These are phyloP conservation scores for Drosophila putrida DNA, from an alignment of 2,888 invertebrate species.

Conservation along the genomic window DNA sequence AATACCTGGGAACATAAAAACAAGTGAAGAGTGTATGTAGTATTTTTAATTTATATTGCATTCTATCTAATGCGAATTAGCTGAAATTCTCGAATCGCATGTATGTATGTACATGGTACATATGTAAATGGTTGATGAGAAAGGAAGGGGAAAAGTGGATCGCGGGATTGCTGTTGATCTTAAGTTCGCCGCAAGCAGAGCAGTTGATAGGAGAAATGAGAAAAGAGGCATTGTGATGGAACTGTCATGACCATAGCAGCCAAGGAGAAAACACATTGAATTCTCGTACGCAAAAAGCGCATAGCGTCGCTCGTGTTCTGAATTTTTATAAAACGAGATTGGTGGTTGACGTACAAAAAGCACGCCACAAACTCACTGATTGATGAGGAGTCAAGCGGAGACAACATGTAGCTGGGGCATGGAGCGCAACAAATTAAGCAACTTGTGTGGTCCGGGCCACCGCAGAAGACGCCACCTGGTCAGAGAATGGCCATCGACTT, in stretches of 20 bases:
- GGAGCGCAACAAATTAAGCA: slow-evolving; percentile 78
- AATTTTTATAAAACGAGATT: slow-evolving; percentile 72
- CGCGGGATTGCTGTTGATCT: neutral
- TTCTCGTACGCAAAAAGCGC: slow-evolving; percentile 57
- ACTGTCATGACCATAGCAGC: slow-evolving; percentile 38
- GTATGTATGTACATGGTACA: too few species aligned
- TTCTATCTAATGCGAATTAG: too few species aligned
- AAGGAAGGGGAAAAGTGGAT: neutral
- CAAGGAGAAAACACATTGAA: slow-evolving; percentile 32
- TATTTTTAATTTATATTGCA: too few species aligned
- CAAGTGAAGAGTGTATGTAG: too few species aligned
- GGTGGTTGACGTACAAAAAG: slow-evolving; percentile 40
- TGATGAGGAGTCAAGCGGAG: slow-evolving; percentile 79
- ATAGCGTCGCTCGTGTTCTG: slow-evolving; percentile 69
- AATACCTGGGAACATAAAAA: too few species aligned
- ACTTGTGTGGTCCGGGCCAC: slow-evolving; percentile 75
- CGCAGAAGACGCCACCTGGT: slow-evolving; percentile 78
- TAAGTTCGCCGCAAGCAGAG: neutral
- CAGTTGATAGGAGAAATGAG: neutral
- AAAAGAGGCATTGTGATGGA: slow-evolving; percentile 21
- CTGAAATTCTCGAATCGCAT: too few species aligned
- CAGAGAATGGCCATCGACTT: slow-evolving; percentile 27
- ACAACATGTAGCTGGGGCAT: slow-evolving; percentile 64
- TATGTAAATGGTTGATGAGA: neutral
- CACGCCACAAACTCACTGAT: slow-evolving; percentile 61